Evolutionary conservation across 2,113 vertebrate species (phyloP).

Genomic region (Triplophysa dalaica): DNA sequence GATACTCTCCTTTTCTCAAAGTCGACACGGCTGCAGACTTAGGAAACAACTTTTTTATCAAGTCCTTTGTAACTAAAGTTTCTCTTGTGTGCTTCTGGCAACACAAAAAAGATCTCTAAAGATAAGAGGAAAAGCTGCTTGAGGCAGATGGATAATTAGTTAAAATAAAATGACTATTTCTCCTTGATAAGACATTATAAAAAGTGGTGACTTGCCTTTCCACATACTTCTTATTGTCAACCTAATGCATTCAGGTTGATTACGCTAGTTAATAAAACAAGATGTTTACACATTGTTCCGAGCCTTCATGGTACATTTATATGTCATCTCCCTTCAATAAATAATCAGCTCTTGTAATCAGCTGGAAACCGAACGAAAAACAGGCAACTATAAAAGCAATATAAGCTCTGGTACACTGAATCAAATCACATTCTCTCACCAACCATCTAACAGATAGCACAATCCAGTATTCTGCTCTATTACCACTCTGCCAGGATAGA

Average conservation of each 20-base stretch:
- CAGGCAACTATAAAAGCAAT: background rate
- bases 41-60: constrained; percentile 7
- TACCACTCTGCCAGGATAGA: constrained; percentile 8
- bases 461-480: constrained; percentile 3
- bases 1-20: background rate
- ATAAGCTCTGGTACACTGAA: constrained; percentile 4
- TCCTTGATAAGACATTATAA: too few species aligned
- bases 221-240: too few species aligned
- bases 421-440: constrained; percentile 19
- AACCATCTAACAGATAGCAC: background rate
- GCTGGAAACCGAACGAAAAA: background rate
- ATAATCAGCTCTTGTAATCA: background rate
- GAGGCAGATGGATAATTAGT: constrained; percentile 19
- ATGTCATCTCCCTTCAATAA: constrained; percentile 2
- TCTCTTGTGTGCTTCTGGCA: background rate
- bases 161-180: background rate
- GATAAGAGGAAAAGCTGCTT: constrained; percentile 15
- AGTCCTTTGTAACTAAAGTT: constrained; percentile 20
- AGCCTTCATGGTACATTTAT: background rate
- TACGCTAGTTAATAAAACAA: too few species aligned
- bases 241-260: too few species aligned
- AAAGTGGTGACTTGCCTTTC: too few species aligned
- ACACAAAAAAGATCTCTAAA: constrained; percentile 12
- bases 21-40: background rate
- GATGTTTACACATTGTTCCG: too few species aligned